Evolutionary conservation across 2,888 invertebrate species (phyloP).

Genomic region (Chalcosyrphus nemorum): DNA sequence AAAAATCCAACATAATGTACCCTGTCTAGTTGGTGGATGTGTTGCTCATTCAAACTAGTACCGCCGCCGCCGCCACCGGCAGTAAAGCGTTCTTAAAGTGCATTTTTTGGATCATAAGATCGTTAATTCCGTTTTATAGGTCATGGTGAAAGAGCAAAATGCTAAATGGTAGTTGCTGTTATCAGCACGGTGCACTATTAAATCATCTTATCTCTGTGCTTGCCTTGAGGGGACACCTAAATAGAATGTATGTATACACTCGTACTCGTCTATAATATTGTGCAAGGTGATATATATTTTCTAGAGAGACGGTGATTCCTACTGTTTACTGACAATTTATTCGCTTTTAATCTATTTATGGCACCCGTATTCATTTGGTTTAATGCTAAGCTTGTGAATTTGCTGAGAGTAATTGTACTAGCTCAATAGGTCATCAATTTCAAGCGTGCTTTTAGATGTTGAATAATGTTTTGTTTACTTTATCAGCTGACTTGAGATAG

Average conservation of each 20-base stretch:
- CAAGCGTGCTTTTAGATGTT: neutral
- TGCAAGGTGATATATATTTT: constrained; percentile 39
- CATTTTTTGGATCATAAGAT: neutral
- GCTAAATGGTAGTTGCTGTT: constrained; percentile 22
- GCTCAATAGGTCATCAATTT: constrained; percentile 1
- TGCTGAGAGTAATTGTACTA: too few relatives aligned
- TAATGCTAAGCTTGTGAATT: too few relatives aligned
- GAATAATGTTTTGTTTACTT: constrained; percentile 10
- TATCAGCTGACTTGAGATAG: neutral
- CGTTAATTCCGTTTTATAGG: constrained; percentile 25
- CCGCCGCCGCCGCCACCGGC: neutral
- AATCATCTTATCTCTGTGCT: constrained; percentile 53
- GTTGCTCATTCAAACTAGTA: constrained; percentile 28
- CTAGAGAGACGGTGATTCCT: neutral
- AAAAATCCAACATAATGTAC: neutral
- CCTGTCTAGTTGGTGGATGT: neutral
- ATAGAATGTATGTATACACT: constrained; percentile 11
- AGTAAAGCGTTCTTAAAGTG: constrained; percentile 4
- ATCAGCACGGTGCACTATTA: constrained; percentile 43
- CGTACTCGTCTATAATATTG: neutral
- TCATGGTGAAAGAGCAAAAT: constrained; percentile 50
- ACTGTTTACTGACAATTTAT: neutral
- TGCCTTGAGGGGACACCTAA: constrained; percentile 31
- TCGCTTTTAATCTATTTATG: neutral
- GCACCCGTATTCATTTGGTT: neutral